Evolutionary conservation across 92 coral and sea anemone genomes (phyloP), one percentile per base, ranked within the genome.

Genomic region (Palythoa caribaeorum): DNA sequence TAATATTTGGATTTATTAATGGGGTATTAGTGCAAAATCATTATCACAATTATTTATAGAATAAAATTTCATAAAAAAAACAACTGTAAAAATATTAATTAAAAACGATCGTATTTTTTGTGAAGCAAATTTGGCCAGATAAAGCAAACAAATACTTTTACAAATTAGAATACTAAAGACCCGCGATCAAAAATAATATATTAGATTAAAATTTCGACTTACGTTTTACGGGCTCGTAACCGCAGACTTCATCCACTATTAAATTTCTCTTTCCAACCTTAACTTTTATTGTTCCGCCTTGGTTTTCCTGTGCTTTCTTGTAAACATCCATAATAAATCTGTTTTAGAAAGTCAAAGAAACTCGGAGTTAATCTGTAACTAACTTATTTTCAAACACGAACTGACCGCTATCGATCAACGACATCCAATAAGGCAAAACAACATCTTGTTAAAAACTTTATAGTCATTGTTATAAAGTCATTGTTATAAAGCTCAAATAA

Each of bases 251-350:
- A n/a, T 69, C 74, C n/a, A 66, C 60, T 11, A 36, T 81, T 36
- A 20, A 11, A 9, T 35, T 51, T 81, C 28, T 71, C 12, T 47
- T 65, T 66, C 57, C 59, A 47, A 81, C 44, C 19, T 81, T 40
- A 4, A 81, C 86, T 17, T 20, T 48, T 48, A 81, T 40, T 3
- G 74, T 48, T 1, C 86, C 86, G 17, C 48, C 86, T 14, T 65
- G 44, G 59, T 40, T 66, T 35, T 11, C 37, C 20, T 5, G 52
- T 13, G 71, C 86, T 11, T 71, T 19, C 10, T 66, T 66, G 37
- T 65, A 69, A 35, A 81, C 60, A 2, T 81, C 76, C 75, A 19
- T 65, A 3, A 81, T 28, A 17, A 63, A 81, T 37, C 86, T 81
- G 59, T 47, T 51, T 8, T 20, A 52, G 16, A 6, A 76, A 14